These are phyloP conservation scores for Schizopygopsis pylzovi DNA, from an alignment of 2,797 vertebrate species.

Conservation along the genomic window DNA sequence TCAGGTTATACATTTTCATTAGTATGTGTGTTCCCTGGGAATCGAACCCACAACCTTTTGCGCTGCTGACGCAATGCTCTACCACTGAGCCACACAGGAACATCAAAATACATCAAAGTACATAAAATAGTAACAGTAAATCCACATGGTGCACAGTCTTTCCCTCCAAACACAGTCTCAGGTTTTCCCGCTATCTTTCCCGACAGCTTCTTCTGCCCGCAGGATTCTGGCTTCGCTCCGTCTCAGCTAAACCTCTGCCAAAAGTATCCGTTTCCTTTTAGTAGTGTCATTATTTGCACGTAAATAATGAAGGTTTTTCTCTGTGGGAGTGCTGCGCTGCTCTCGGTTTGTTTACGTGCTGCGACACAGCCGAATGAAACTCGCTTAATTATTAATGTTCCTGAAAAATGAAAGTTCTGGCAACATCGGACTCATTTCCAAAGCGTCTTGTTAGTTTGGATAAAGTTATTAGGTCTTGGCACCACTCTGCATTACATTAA, in stretches of 20 bases:
- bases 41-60: too few species aligned
- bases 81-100: too few species aligned
- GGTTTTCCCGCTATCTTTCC: not conserved
- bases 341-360: not conserved
- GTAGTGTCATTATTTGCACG: not conserved
- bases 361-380: conserved; percentile 1
- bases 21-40: too few species aligned
- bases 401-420: conserved; percentile 38
- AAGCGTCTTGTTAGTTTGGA: conserved; percentile 27
- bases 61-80: too few species aligned
- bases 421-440: conserved; percentile 16
- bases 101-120: too few species aligned
- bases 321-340: not conserved
- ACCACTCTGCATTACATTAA: conserved; percentile 25
- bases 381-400: conserved; percentile 40
- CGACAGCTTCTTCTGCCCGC: not conserved
- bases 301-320: conserved; percentile 27
- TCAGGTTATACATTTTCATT: too few species aligned
- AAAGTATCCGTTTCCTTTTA: not conserved
- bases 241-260: not conserved
- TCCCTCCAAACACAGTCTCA: not conserved
- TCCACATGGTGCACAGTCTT: not conserved
- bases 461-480: conserved; percentile 34
- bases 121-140: not conserved
- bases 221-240: conserved; percentile 7